Base-by-base conservation (phyloP, 2,113 vertebrate genomes). In the Odontophorus gujanensis region DNA sequence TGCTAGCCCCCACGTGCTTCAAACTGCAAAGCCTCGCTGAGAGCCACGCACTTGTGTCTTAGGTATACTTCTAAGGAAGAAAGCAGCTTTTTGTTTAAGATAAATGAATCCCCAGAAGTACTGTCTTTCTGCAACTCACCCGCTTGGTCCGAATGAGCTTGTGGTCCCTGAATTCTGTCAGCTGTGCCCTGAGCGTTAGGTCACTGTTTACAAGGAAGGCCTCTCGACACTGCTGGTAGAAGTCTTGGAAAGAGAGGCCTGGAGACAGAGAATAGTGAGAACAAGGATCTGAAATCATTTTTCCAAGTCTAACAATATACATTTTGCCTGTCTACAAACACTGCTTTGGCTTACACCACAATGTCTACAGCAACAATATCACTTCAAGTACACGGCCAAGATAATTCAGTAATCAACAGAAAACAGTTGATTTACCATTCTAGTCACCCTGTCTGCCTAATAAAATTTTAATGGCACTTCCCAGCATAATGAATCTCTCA, bases 201-300 rank as follows among this genome's bases (percentile, higher is more conserved):
- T 99, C 99, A 94, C 99, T 99, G 95, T 99, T 99, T 58, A 99
- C 99, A 81, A 99, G 97, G 96, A 99, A 99, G 4, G 98, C 98
- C 90, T 99, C 99, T 48, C 99, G 98, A 97, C 99, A 99, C n/a
- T 98, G 98, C 96, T 99, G 99, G 96, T 99, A 99, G 92, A 99
- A 99, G 69, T 99, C 99, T 94, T 99, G 99, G 98, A 99, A 99
- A n/a, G 99, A 99, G 95, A 99, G 96, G 45, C 99, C 99, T 99
- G 68, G 61, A 34, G 58, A 90, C 0, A 75, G 50, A 65, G 78
- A 74, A 73, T 42, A 59, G 42, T 10, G 16, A 53, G 74, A 92
- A 79, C 7, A 63, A 65, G 59, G 74, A 87, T 80, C 1, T 13
- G 28, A 59, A 91, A 24, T 34, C 28, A 20, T 65, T 78, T 81